Base-by-base conservation (phyloP, 2,888 invertebrate species). In the Ditula angustiorana region DNA sequence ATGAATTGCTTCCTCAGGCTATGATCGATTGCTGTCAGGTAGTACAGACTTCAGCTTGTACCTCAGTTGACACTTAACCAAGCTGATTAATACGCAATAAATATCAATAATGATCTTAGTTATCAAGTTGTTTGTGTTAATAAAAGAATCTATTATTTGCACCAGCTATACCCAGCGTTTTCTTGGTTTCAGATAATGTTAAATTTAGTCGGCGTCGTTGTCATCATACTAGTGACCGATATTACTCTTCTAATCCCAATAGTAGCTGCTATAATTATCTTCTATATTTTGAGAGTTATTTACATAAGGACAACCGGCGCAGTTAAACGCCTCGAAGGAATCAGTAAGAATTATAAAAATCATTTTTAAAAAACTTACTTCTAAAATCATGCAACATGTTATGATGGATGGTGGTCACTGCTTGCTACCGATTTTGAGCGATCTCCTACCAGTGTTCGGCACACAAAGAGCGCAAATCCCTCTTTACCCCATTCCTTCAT, bases 1-100 rank as follows among this genome's bases (percentile, higher is more conserved):
- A 97, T 79, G 97, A 97, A 77, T 77, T 96, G 53, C 83, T 97
- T 10, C 96, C 96, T 0, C 96, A 95, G 80, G 95, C 95, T 1
- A 93, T 95, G 78, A 86, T 96, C n/a, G 96, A 96, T 79, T 94
- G 96, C 50, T 93, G 94, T 70, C 95, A 95, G 88, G 93, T 92
- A 37, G 16, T 13, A 73, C 46, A 19, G 19, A 13, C 16, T 37
- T 10, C 26, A n/a, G n/a, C n/a, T n/a, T n/a, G n/a, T n/a, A n/a
- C n/a, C n/a, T n/a, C n/a, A n/a, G n/a, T n/a, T n/a, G n/a, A n/a
- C n/a, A n/a, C n/a, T n/a, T n/a, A n/a, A n/a, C n/a, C n/a, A n/a
- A n/a, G n/a, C n/a, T n/a, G n/a, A n/a, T n/a, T n/a, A n/a, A n/a
- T n/a, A n/a, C n/a, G n/a, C n/a, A n/a, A n/a, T n/a, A n/a, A n/a